phyloP scores from a whole-genome alignment of 2,113 vertebrate species.

The Calidris pugnax region DNA sequence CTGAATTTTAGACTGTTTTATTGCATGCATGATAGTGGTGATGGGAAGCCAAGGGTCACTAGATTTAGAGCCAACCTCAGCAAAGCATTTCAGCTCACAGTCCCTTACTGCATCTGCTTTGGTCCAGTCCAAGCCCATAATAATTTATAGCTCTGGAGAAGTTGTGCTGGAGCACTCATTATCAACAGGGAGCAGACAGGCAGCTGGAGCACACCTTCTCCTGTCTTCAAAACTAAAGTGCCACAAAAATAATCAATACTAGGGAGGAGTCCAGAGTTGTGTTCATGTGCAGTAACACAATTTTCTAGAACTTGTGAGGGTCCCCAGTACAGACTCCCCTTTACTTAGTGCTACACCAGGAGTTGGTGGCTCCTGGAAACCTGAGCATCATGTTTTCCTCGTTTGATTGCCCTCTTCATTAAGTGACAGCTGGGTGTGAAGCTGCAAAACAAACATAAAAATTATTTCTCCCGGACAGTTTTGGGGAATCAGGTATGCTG shows the following conservation, averaged over 20 bases:
- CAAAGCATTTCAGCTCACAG: background rate
- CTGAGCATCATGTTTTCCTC: background rate
- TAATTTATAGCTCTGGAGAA: background rate
- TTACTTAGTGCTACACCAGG: background rate
- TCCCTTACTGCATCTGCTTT: accelerated
- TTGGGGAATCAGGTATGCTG: background rate
- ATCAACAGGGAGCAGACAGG: background rate
- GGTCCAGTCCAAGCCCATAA: background rate
- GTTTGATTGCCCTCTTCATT: background rate
- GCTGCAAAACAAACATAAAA: background rate
- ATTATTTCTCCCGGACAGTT: background rate
- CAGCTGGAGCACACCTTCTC: background rate
- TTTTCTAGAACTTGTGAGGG: background rate
- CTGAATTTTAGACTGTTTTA: background rate
- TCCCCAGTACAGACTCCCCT: accelerated
- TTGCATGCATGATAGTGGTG: background rate
- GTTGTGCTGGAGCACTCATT: accelerated
- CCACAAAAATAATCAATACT: background rate
- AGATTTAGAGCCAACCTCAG: background rate
- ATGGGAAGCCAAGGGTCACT: background rate
- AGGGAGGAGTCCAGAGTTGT: background rate
- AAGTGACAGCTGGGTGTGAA: background rate
- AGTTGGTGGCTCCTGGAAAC: background rate
- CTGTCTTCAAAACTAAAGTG: background rate
- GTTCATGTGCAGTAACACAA: background rate